Percentiles rank a stretch among this genome's conserved stretches.
phyloP scores from a whole-genome alignment of 1,140 invertebrate species.

The Sminthurides bifidus region DNA sequence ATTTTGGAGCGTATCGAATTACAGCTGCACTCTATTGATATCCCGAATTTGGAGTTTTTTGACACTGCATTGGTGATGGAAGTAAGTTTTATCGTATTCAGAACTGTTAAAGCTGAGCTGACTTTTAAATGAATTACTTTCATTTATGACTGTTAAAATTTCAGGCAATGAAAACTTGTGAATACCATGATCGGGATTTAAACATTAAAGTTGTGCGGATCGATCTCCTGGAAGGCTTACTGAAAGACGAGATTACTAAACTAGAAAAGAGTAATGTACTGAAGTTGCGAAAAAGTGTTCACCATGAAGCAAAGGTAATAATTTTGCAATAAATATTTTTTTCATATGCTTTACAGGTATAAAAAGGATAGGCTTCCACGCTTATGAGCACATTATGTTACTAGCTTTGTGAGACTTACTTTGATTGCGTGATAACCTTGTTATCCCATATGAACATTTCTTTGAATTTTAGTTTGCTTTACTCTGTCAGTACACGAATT shows the following conservation, averaged over 20 bases:
- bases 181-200: constrained; percentile 15
- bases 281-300: constrained; percentile 15
- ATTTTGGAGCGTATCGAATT: constrained; percentile 18
- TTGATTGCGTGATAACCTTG: too few relatives aligned
- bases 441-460: too few relatives aligned
- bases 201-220: constrained; percentile 17
- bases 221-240: constrained; percentile 14
- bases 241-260: constrained; percentile 18
- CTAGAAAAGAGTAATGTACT: constrained; percentile 16
- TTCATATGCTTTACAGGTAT: not conserved
- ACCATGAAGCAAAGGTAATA: constrained; percentile 22
- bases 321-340: not conserved
- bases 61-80: not conserved
- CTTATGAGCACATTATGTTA: too few relatives aligned
- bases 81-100: not conserved
- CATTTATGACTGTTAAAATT: constrained; percentile 2
- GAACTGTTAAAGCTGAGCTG: not conserved
- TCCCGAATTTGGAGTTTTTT: constrained; percentile 12
- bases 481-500: too few relatives aligned
- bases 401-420: too few relatives aligned
- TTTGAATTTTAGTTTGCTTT: too few relatives aligned
- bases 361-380: too few relatives aligned
- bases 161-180: constrained; percentile 20
- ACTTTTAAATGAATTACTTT: not conserved
- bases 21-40: constrained; percentile 6